Evolutionary conservation across 2,888 invertebrate genomes (phyloP).

Genomic region (Ametastegia equiseti): DNA sequence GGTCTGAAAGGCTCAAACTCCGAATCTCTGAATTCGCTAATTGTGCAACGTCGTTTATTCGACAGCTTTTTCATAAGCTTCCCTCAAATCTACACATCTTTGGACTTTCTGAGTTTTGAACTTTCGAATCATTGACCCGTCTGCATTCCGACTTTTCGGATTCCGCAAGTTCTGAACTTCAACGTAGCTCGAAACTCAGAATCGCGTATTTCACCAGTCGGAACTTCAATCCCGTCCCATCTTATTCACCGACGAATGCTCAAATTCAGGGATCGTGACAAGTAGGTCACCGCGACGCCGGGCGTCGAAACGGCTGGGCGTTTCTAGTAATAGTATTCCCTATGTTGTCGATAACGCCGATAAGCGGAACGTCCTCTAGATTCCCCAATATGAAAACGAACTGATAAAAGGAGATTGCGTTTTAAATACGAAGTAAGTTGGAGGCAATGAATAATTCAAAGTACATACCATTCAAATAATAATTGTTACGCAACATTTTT

Average conservation of each 20-base stretch:
- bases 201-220: too few relatives aligned
- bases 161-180: too few relatives aligned
- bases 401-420: not conserved
- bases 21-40: too few relatives aligned
- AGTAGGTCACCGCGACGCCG: constrained; percentile 28
- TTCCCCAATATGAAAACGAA: not conserved
- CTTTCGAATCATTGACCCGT: too few relatives aligned
- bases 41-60: too few relatives aligned
- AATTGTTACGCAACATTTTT: not conserved
- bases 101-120: too few relatives aligned
- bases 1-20: too few relatives aligned
- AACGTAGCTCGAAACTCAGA: too few relatives aligned
- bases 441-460: not conserved
- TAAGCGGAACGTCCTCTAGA: constrained; percentile 1
- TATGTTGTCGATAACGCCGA: constrained; percentile 23
- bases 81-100: too few relatives aligned
- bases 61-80: too few relatives aligned
- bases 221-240: too few relatives aligned
- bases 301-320: constrained; percentile 1
- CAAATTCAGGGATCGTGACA: constrained; percentile 29
- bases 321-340: constrained; percentile 18
- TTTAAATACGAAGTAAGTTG: not conserved
- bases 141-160: too few relatives aligned
- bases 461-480: not conserved
- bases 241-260: constrained; percentile 25